Evolutionary conservation across 2,113 vertebrate genomes (phyloP).

Genomic region (Menura novaehollandiae): DNA sequence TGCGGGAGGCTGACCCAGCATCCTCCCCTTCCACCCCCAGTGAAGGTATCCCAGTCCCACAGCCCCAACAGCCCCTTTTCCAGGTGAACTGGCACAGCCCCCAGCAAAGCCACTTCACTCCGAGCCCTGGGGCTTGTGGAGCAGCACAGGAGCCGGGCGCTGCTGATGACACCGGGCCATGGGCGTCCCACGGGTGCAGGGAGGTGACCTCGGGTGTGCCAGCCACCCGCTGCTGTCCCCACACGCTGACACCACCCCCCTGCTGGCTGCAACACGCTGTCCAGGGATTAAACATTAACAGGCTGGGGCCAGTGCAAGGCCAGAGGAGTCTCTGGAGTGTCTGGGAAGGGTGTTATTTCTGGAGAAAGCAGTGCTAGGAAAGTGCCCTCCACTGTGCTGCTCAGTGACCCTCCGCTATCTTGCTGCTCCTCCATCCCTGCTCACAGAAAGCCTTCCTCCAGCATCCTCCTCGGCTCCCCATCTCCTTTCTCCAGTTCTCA

Average conservation of each 20-base stretch:
- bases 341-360: not conserved
- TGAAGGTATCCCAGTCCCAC: not conserved
- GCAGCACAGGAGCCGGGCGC: not conserved
- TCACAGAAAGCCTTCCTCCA: not conserved
- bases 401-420: not conserved
- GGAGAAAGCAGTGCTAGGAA: not conserved
- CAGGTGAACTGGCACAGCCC: not conserved
- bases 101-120: not conserved
- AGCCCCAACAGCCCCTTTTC: not conserved
- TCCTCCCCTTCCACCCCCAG: not conserved
- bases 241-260: fast-evolving
- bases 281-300: not conserved
- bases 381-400: not conserved
- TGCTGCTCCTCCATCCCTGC: not conserved
- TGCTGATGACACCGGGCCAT: fast-evolving
- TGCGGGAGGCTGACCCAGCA: not conserved
- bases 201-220: not conserved
- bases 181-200: fast-evolving
- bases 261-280: not conserved
- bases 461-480: fast-evolving
- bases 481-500: not conserved
- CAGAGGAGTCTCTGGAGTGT: not conserved
- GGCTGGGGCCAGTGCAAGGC: not conserved
- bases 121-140: fast-evolving
- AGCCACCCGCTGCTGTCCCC: not conserved